Evolutionary conservation across 2,113 vertebrate genomes (phyloP).

Genomic region (Marmota monax): DNA sequence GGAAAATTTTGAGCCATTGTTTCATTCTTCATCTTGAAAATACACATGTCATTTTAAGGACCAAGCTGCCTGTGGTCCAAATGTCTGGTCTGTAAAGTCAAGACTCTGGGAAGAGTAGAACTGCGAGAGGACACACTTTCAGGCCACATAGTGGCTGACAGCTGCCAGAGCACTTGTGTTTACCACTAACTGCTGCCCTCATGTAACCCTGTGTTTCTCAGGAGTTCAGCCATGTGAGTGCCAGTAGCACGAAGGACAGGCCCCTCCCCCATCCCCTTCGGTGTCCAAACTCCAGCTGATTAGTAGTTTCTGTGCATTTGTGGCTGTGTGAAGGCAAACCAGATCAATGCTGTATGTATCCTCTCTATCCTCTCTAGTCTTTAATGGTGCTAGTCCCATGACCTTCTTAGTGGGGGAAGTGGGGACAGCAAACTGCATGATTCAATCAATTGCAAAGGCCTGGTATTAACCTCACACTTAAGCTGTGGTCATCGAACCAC

Average conservation of each 20-base stretch:
- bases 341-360: not conserved
- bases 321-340: not conserved
- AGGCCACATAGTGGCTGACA: too few species aligned
- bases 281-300: not conserved
- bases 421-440: not conserved
- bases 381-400: not conserved
- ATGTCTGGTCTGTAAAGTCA: not conserved
- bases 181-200: not conserved
- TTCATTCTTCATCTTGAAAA: conserved; percentile 42
- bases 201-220: not conserved
- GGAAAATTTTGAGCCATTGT: not conserved
- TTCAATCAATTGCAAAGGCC: not conserved
- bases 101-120: not conserved
- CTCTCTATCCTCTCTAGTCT: not conserved
- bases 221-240: not conserved
- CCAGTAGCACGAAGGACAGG: not conserved
- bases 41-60: not conserved
- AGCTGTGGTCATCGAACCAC: not conserved
- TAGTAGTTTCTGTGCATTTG: not conserved
- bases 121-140: not conserved
- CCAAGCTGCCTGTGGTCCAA: not conserved
- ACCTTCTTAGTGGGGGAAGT: not conserved
- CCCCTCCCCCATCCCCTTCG: not conserved
- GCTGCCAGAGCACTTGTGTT: not conserved
- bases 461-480: not conserved